Conservation (phyloP, 1,140 invertebrate species). For the Drosophila cardini region DNA sequence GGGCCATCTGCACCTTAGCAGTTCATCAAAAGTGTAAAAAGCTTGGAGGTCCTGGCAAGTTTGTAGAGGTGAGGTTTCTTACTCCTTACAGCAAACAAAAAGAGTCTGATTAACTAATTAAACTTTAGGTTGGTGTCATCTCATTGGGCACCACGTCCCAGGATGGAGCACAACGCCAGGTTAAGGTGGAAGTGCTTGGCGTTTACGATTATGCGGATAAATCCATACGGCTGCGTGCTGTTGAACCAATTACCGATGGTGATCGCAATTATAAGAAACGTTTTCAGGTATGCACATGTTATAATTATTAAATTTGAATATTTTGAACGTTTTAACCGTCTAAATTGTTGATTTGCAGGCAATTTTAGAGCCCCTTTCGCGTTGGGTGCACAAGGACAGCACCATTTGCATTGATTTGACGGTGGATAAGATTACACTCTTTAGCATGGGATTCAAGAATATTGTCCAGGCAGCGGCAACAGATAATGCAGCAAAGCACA, state of each 20-base stretch:
- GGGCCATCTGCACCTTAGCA: conserved; percentile 91
- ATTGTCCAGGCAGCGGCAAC: conserved; percentile 89
- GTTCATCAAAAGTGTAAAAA: conserved; percentile 90
- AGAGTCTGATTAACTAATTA: background rate
- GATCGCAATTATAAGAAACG: conserved; percentile 91
- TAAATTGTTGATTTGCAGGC: conserved; percentile 84
- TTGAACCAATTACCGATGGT: conserved; percentile 91
- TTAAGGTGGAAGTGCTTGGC: conserved; percentile 95
- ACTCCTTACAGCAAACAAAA: background rate
- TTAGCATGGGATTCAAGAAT: conserved; percentile 91
- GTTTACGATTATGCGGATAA: conserved; percentile 92
- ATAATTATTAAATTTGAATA: background rate
- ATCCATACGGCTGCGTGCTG: conserved; percentile 90
- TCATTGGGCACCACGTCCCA: conserved; percentile 94
- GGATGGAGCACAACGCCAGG: conserved; percentile 92
- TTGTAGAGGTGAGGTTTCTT: conserved; percentile 86
- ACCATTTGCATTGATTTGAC: conserved; percentile 92
- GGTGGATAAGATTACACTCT: conserved; percentile 91
- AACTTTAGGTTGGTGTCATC: conserved; percentile 90
- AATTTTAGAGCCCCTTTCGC: conserved; percentile 90
- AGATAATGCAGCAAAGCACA: conserved; percentile 86
- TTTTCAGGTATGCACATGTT: conserved; percentile 84
- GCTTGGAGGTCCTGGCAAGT: conserved; percentile 89
- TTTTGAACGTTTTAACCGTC: background rate
- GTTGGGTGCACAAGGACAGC: conserved; percentile 92